Percentiles rank a stretch among this genome's conserved stretches.
These are phyloP conservation scores for Petrolisthes manimaculis DNA, from an alignment of 2,888 invertebrate genomes.

Conservation along the genomic window DNA sequence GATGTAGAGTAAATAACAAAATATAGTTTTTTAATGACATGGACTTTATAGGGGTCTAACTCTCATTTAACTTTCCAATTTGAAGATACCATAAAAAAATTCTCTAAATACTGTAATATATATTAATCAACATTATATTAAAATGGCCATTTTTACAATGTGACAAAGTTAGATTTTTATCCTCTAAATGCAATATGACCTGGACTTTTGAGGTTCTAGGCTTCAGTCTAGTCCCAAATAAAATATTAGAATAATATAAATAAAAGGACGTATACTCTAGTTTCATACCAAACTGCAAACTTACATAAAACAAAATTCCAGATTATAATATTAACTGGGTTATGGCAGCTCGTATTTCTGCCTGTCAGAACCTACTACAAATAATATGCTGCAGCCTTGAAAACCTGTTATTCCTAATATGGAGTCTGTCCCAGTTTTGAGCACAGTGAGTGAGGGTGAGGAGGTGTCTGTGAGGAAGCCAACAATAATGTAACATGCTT, in stretches of 20 bases:
- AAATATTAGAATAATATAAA: too few species aligned
- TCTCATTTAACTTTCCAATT: neutral
- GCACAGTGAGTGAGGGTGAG: neutral
- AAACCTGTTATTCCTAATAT: neutral
- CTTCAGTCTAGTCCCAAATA: too few species aligned
- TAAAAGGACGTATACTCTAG: too few species aligned
- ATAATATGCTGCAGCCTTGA: neutral
- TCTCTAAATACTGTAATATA: too few species aligned
- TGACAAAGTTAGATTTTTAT: too few species aligned
- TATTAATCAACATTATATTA: too few species aligned
- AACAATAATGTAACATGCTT: neutral
- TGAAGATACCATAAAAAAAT: too few species aligned
- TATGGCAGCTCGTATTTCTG: neutral
- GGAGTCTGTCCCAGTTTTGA: neutral
- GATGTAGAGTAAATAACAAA: neutral
- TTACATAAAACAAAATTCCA: too few species aligned
- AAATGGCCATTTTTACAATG: too few species aligned
- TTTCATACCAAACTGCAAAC: too few species aligned
- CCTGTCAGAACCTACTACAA: neutral
- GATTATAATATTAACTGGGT: neutral
- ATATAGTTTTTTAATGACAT: neutral
- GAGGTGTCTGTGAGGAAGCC: neutral
- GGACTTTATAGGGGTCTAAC: neutral
- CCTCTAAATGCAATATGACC: too few species aligned
- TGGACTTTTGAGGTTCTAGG: too few species aligned